phyloP scores from a whole-genome alignment of 1,140 invertebrate species.

The Acyrthosiphon pisum region DNA sequence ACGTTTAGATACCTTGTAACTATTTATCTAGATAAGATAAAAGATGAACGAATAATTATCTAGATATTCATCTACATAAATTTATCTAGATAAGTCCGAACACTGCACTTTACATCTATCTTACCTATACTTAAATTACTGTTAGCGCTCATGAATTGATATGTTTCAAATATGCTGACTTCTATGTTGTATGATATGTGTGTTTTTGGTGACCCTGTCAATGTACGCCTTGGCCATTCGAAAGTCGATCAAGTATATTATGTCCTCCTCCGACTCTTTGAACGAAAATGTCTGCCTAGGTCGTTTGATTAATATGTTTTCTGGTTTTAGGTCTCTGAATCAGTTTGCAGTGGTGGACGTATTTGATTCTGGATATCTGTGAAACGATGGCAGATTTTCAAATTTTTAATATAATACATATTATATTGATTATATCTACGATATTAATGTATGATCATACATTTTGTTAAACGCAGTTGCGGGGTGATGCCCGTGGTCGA shows the following conservation, averaged over 20 bases:
- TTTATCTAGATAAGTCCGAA: no score
- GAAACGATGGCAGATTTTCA: background rate
- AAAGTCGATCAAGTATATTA: slow-evolving; percentile 76
- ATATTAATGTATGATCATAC: no score
- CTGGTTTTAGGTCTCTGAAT: slow-evolving; percentile 74
- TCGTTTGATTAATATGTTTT: slow-evolving; percentile 79
- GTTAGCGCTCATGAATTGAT: slow-evolving; percentile 80
- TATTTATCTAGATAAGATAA: no score
- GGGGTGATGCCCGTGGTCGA: background rate
- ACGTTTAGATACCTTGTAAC: no score
- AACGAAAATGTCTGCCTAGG: slow-evolving; percentile 66
- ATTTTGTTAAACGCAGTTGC: background rate
- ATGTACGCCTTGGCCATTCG: slow-evolving; percentile 83
- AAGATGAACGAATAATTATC: no score
- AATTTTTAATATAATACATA: background rate
- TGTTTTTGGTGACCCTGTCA: slow-evolving; percentile 74
- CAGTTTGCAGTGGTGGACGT: slow-evolving; percentile 74
- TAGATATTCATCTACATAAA: no score
- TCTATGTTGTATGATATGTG: slow-evolving; percentile 81
- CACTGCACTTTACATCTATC: background rate
- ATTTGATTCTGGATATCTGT: slow-evolving; percentile 68
- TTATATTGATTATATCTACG: background rate
- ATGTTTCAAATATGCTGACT: slow-evolving; percentile 75
- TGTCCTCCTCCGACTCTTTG: slow-evolving; percentile 63
- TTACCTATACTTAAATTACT: slow-evolving; percentile 67